A percentile compares a stretch with the other conserved stretches of the same genome.
These are phyloP conservation scores for Poicephalus meyeri DNA, from an alignment of 2,113 vertebrate genomes.

Conservation along the genomic window DNA sequence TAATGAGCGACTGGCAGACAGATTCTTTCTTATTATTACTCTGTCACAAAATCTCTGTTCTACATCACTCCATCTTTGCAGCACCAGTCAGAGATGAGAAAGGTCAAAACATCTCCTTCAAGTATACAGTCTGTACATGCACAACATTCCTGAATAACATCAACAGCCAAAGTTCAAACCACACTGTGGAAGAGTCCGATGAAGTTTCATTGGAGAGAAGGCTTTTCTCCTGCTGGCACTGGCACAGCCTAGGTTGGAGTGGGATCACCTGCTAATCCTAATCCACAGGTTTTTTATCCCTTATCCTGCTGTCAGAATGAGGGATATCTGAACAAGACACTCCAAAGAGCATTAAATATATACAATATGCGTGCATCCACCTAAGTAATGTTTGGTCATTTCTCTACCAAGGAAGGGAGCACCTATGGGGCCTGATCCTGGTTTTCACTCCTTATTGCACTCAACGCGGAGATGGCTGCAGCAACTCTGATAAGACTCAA, in stretches of 20 bases:
- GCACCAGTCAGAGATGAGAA: slow-evolving; percentile 56
- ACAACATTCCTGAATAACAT: background rate
- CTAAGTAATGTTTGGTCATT: rapidly evolving
- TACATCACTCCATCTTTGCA: slow-evolving; percentile 60
- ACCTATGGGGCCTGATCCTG: background rate
- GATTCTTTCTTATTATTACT: slow-evolving; percentile 68
- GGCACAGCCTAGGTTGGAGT: background rate
- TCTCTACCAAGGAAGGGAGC: background rate
- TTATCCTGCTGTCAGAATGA: background rate
- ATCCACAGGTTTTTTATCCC: background rate
- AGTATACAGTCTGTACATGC: background rate
- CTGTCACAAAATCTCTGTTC: slow-evolving; percentile 72
- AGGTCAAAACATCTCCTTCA: slow-evolving; percentile 45
- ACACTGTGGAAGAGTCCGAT: background rate
- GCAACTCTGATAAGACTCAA: background rate
- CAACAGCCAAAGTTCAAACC: background rate
- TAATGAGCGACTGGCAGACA: slow-evolving; percentile 67
- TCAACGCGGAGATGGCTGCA: background rate
- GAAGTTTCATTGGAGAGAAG: background rate
- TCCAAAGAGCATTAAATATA: background rate
- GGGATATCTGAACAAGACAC: background rate
- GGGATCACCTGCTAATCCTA: background rate
- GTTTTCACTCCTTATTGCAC: background rate
- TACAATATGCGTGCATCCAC: rapidly evolving
- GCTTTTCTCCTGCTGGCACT: background rate